Evolutionary conservation across 2,113 vertebrate species (phyloP).

Genomic region (Grus americana): DNA sequence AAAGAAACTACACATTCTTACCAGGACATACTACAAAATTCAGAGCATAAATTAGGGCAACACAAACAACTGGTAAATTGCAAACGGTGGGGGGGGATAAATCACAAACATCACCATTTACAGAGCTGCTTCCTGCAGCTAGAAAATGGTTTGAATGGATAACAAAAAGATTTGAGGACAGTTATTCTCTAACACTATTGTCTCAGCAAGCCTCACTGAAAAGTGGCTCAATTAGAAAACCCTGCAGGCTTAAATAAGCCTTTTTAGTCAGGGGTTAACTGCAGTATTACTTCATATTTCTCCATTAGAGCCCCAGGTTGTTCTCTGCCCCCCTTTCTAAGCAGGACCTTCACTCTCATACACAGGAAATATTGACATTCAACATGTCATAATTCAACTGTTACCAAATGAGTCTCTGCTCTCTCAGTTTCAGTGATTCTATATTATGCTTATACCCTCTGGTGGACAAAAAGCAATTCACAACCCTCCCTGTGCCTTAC

Average conservation of each 20-base stretch:
- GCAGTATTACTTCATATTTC: not conserved
- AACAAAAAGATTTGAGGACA: not conserved
- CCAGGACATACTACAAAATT: not conserved
- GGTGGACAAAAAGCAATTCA: conserved; percentile 14
- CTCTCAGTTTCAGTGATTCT: not conserved
- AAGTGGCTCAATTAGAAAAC: not conserved
- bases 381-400: not conserved
- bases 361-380: not conserved
- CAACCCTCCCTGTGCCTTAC: not conserved
- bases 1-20: conserved; percentile 10
- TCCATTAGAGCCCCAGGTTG: not conserved
- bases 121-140: not conserved
- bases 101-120: not conserved
- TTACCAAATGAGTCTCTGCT: not conserved
- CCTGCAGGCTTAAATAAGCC: not conserved
- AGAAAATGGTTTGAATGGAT: not conserved
- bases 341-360: not conserved
- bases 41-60: not conserved
- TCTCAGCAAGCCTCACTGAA: not conserved
- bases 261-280: not conserved
- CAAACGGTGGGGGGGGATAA: not conserved
- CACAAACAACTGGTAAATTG: not conserved
- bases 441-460: conserved; percentile 22
- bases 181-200: not conserved
- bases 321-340: not conserved